phyloP scores from a whole-genome alignment of 1,140 invertebrate species.

The Trissolcus basalis region DNA sequence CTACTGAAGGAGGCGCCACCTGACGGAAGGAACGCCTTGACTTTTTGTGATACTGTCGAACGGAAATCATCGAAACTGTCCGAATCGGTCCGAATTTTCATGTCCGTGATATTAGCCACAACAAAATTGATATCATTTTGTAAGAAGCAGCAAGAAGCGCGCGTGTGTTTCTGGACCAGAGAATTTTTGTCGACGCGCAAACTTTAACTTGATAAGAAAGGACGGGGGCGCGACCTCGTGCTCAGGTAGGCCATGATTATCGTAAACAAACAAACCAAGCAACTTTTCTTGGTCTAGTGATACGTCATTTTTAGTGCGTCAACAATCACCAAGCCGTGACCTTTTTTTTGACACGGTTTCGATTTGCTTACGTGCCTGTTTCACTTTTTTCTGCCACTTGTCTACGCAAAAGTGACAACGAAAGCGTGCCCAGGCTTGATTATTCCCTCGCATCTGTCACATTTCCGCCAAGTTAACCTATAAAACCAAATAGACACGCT shows the following conservation, averaged over 20 bases:
- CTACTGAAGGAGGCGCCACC: no score
- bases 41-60: background rate
- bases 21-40: no score
- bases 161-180: constrained; percentile 19
- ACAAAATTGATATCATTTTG: constrained; percentile 67
- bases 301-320: background rate
- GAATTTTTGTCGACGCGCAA: background rate
- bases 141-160: constrained; percentile 61
- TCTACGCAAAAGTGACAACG: background rate
- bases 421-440: background rate
- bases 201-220: background rate
- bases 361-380: background rate
- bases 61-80: constrained; percentile 45
- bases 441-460: constrained; percentile 11
- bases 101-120: constrained; percentile 71
- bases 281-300: background rate
- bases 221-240: constrained; percentile 9
- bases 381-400: background rate
- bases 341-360: background rate
- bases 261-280: background rate
- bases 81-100: constrained; percentile 60
- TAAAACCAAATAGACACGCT: constrained; percentile 21
- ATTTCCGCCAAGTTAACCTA: constrained; percentile 40
- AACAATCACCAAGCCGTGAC: background rate
- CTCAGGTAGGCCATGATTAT: constrained; percentile 14